Evolutionary conservation across 2,797 vertebrate genomes (phyloP).

Genomic region (Mareca penelope): DNA sequence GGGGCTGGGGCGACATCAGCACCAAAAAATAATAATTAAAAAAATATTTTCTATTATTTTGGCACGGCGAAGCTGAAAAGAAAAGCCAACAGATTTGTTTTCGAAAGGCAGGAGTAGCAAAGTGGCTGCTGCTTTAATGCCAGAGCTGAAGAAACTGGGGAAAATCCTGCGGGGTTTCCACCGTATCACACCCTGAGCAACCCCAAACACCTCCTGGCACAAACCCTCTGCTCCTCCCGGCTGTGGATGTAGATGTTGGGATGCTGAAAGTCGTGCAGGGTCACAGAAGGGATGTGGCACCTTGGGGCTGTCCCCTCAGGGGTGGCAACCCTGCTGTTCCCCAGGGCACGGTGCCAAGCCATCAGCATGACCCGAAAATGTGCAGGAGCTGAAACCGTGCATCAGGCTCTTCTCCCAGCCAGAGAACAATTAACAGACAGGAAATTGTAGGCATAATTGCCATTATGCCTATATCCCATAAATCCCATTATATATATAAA

Average conservation of each 20-base stretch:
- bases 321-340: no score
- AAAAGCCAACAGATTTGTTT: background rate
- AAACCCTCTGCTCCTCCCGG: background rate
- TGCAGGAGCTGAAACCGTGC: background rate
- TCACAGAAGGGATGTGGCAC: no score
- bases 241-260: background rate
- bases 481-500: no score
- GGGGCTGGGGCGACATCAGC: background rate
- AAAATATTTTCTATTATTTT: background rate
- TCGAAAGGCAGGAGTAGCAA: background rate
- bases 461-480: no score
- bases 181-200: background rate
- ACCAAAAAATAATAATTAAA: background rate
- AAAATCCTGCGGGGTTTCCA: background rate
- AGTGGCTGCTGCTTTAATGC: accelerated
- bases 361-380: no score
- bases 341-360: no score
- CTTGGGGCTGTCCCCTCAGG: no score
- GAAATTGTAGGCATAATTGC: no score
- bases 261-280: no score
- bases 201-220: background rate
- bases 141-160: accelerated
- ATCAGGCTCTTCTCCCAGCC: background rate
- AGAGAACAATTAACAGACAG: background rate
- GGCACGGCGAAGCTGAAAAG: background rate